Evolutionary conservation across 2,888 invertebrate species (phyloP).

Genomic region (Imbricaverruca yamaguchii): DNA sequence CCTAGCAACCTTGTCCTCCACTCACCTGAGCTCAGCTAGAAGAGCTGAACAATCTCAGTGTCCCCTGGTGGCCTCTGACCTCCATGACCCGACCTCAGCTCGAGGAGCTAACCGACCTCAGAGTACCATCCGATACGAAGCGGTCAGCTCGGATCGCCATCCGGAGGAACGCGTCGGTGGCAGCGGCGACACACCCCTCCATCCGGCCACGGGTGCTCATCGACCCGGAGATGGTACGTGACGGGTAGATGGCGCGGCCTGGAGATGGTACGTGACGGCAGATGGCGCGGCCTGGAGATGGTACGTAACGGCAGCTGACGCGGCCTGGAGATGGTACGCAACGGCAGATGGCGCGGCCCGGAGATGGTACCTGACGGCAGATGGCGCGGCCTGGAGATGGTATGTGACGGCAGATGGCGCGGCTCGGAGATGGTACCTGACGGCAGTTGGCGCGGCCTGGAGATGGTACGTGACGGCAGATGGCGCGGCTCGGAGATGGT

Average conservation of each 20-base stretch:
- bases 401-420: too few species aligned
- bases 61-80: neutral
- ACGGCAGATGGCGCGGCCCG: neutral
- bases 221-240: neutral
- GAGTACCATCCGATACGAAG: neutral
- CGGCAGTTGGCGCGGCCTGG: neutral
- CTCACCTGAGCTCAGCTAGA: neutral
- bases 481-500: neutral
- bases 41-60: neutral
- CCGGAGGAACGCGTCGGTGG: neutral
- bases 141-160: conserved; percentile 13
- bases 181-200: neutral
- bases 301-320: neutral
- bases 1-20: too few species aligned
- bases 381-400: too few species aligned
- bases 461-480: too few species aligned
- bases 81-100: neutral
- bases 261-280: too few species aligned
- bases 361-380: neutral
- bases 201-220: neutral
- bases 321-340: too few species aligned
- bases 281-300: too few species aligned
- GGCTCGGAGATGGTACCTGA: too few species aligned
- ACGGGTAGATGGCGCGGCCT: too few species aligned
- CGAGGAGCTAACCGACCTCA: neutral